A percentile compares a stretch with the other conserved stretches of the same genome.
Evolutionary conservation across 1,140 invertebrate species (phyloP).

Genomic region (Dryas iulia): DNA sequence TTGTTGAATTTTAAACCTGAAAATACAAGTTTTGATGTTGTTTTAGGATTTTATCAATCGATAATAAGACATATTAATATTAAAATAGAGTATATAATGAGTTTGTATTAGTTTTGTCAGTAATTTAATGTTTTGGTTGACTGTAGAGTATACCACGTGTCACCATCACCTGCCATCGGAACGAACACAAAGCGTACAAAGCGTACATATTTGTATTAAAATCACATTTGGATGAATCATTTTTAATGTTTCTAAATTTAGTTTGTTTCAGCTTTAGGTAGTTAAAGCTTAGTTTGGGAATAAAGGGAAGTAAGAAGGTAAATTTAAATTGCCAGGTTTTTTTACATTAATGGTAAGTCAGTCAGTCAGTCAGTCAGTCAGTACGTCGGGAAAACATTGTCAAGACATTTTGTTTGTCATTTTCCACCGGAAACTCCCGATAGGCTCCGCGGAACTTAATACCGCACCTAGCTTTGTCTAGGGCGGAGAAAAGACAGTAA

Average conservation of each 20-base stretch:
- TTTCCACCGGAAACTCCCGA: no score
- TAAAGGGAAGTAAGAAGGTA: no score
- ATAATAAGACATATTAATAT: background rate
- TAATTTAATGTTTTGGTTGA: background rate
- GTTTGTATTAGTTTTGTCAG: background rate
- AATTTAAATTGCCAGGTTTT: no score
- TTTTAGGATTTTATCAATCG: background rate
- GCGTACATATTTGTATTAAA: constrained; percentile 32
- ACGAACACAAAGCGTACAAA: constrained; percentile 44
- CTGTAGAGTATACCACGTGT: constrained; percentile 20
- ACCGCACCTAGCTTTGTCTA: no score
- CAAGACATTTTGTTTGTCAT: no score
- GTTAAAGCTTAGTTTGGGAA: no score
- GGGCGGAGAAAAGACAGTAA: no score
- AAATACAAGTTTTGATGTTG: background rate
- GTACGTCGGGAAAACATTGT: no score
- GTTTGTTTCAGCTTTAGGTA: constrained; percentile 5
- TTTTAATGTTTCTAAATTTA: constrained; percentile 16
- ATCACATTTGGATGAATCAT: constrained; percentile 23
- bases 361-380: no score
- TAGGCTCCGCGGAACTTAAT: no score
- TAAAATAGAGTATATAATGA: background rate
- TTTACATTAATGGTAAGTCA: no score
- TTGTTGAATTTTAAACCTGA: background rate
- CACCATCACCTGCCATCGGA: constrained; percentile 42